Evolutionary conservation across 2,113 vertebrate species (phyloP).

Genomic region (Silurus asotus): DNA sequence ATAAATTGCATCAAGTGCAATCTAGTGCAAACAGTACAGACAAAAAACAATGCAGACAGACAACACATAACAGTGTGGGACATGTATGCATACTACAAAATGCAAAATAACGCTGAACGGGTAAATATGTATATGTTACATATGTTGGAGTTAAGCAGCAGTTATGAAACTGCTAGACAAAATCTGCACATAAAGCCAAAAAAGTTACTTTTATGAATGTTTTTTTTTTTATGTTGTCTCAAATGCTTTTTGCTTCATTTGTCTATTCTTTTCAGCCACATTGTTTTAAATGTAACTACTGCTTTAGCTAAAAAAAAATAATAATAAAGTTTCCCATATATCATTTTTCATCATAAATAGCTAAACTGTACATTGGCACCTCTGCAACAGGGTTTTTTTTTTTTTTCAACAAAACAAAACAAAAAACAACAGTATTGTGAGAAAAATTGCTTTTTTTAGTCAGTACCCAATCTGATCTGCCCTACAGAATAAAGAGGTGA

Average conservation of each 20-base stretch:
- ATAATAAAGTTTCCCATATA: background rate
- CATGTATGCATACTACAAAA: too few species aligned
- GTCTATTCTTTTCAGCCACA: background rate
- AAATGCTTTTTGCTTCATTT: background rate
- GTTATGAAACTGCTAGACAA: background rate
- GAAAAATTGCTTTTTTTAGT: background rate
- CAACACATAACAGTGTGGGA: too few species aligned
- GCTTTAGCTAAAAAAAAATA: background rate
- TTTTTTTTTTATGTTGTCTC: background rate
- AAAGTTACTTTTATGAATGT: background rate
- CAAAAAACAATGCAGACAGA: too few species aligned
- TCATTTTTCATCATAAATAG: background rate
- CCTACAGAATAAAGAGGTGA: conserved; percentile 29
- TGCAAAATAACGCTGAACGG: too few species aligned
- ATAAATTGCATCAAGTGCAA: too few species aligned
- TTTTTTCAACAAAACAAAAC: background rate
- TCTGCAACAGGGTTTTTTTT: background rate
- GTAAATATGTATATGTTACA: background rate
- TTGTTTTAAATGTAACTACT: background rate
- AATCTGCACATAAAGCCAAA: background rate
- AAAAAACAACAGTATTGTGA: background rate
- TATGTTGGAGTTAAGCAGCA: background rate
- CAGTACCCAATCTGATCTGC: conserved; percentile 36
- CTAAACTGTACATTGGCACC: background rate
- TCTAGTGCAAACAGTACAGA: too few species aligned